A percentile compares a stretch with the other conserved stretches of the same genome.
Conservation (phyloP, 1,140 invertebrate genomes). For the Monomorium pharaonis region DNA sequence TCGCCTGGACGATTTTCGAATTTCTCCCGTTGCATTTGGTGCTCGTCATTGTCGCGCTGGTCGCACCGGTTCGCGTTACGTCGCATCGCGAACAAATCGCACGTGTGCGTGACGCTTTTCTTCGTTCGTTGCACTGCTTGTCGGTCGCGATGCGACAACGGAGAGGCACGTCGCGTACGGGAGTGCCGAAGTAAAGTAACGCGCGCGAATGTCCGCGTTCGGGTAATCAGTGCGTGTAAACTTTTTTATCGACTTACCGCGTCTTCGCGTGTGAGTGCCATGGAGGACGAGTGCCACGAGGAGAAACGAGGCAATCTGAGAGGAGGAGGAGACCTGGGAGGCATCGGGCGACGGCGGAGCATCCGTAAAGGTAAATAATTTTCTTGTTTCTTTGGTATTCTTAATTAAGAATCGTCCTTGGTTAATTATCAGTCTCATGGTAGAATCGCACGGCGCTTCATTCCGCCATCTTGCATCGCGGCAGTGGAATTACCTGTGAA, state of each 20-base stretch:
- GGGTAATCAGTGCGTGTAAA: not conserved
- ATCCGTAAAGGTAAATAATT: constrained; percentile 8
- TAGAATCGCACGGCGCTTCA: not conserved
- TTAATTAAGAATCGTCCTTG: constrained; percentile 2
- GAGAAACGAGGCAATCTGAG: no score
- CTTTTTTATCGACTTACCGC: not conserved
- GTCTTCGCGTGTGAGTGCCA: not conserved
- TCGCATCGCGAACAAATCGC: not conserved
- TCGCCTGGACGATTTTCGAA: not conserved
- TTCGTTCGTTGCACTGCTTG: not conserved
- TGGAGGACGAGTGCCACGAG: no score
- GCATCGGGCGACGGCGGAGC: not conserved
- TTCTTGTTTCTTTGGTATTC: not conserved
- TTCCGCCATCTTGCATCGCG: not conserved
- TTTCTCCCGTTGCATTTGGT: not conserved
- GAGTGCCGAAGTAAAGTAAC: not conserved
- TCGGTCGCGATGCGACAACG: not conserved
- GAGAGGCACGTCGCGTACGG: not conserved
- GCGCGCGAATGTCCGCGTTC: not conserved
- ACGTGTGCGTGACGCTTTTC: not conserved
- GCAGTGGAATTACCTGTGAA: not conserved
- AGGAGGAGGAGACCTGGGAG: not conserved
- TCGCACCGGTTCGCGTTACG: not conserved
- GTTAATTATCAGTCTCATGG: not conserved
- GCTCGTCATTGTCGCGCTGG: not conserved